Evolutionary conservation across 2,888 invertebrate genomes (phyloP), one percentile per base, ranked within the genome.

Genomic region (Standfussiana lucernea): DNA sequence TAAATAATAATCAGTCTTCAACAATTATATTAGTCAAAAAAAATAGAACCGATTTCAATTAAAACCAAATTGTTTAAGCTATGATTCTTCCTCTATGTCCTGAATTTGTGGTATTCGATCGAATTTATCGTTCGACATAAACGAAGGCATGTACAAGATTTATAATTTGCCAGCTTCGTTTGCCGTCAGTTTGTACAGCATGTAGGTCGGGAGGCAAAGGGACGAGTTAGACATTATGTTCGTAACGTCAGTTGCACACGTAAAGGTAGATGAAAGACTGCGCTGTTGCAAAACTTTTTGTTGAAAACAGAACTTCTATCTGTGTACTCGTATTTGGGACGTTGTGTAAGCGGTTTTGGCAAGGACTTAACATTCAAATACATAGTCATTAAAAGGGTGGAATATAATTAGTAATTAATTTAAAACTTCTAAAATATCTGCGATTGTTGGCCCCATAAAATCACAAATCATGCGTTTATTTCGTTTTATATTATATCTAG

Each of bases 171-270:
- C 24, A 13, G 28, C 35, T 37, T 62, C 15, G 24, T 59, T 35
- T n/a, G 15, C 40, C 35, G 45, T 68, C 8, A 18, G 62, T 64
- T 50, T 59, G 59, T 42, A 10, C 35, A 53, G 32, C 7, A 62
- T 53, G 28, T 61, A 37, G 53, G 37, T 80, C 28, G 50, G 18
- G 37, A 42, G 53, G 62, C 75, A 83, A 83, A 67, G 50, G 74
- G 72, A 79, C 79, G 72, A 74, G 42, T 28, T n/a, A 21, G 24
- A 66, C 62, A n/a, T 32, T 45, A 64, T 70, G 28, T 75, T 59
- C 32, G 28, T 40, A 18, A 59, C 35, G 50, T 59, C 50, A 70
- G 47, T 32, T 35, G 4, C 45, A 56, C 15, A n/a, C 40, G 24
- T 45, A 62, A 81, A 56, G 35, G 47, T 47, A 67, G 50, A 78